These are phyloP conservation scores for Maccullochella peelii DNA, from an alignment of 2,113 vertebrate species.

Conservation along the genomic window DNA sequence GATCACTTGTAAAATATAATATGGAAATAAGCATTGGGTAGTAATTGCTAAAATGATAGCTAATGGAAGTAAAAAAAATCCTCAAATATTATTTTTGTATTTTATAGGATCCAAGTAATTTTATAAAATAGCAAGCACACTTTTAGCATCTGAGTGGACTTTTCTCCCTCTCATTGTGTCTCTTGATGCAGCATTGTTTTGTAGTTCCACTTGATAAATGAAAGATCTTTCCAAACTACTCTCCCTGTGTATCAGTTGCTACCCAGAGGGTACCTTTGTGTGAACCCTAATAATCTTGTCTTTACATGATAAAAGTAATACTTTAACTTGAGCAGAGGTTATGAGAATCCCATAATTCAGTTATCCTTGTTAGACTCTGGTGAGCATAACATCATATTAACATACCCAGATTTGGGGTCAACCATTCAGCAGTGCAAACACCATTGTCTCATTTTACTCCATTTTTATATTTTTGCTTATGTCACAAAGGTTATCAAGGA, in stretches of 20 bases:
- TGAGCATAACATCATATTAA: slow-evolving; percentile 1
- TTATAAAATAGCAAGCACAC: background rate
- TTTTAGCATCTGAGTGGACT: background rate
- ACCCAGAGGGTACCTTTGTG: background rate
- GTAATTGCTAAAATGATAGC: background rate
- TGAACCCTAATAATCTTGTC: background rate
- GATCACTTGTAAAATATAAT: slow-evolving; percentile 12
- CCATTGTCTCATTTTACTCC: background rate
- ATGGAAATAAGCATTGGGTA: background rate
- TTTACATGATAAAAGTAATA: slow-evolving; percentile 4
- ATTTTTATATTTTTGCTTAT: background rate
- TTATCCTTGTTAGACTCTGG: slow-evolving; percentile 21
- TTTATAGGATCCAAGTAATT: background rate
- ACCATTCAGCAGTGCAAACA: slow-evolving; percentile 4
- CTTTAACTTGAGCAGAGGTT: background rate
- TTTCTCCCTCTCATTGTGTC: background rate
- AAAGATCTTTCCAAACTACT: background rate
- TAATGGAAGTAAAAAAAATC: background rate
- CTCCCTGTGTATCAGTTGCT: background rate
- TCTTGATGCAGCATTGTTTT: background rate
- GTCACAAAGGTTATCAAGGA: background rate
- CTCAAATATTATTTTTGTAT: background rate
- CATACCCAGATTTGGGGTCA: background rate
- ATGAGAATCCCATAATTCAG: slow-evolving; percentile 30
- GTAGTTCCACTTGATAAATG: background rate